Conservation (phyloP, 2,113 vertebrate genomes). For the Cebidichthys violaceus region DNA sequence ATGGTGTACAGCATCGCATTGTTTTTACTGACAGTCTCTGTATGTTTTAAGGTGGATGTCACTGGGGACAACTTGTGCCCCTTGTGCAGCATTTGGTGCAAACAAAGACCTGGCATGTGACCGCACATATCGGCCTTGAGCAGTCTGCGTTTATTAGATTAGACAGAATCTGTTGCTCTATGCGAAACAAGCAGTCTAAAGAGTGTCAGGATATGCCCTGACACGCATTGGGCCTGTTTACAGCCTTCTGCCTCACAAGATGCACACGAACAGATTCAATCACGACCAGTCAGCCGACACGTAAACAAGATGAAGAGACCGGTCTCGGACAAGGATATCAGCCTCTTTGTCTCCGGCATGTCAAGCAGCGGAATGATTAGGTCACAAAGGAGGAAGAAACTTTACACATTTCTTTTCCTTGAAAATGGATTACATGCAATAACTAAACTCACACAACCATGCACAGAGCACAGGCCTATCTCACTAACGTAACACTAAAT, state of each 20-base stretch:
- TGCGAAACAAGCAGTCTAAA: slow-evolving; percentile 46
- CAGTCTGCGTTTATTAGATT: slow-evolving; percentile 69
- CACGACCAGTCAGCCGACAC: slow-evolving; percentile 35
- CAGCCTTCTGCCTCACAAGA: slow-evolving; percentile 66
- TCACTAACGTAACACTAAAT: neutral
- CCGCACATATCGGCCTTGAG: slow-evolving; percentile 51
- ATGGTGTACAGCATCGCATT: neutral
- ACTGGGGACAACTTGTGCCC: slow-evolving; percentile 1
- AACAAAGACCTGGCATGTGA: slow-evolving; percentile 66
- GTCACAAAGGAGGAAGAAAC: neutral
- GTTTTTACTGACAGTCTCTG: neutral
- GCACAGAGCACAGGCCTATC: neutral
- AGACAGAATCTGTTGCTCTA: slow-evolving; percentile 45
- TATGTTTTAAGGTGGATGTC: slow-evolving; percentile 13
- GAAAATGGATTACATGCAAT: neutral
- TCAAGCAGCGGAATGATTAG: neutral
- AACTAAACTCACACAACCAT: neutral
- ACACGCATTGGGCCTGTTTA: slow-evolving; percentile 68
- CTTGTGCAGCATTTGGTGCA: slow-evolving; percentile 26
- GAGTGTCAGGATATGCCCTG: slow-evolving; percentile 47
- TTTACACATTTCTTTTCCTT: neutral
- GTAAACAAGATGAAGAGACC: slow-evolving; percentile 39
- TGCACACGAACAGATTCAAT: slow-evolving; percentile 50
- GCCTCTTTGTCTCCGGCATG: neutral
- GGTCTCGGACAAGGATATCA: slow-evolving; percentile 23